These are phyloP conservation scores for Enteromius radiatus DNA, from an alignment of 2,797 vertebrate genomes.

Conservation along the genomic window DNA sequence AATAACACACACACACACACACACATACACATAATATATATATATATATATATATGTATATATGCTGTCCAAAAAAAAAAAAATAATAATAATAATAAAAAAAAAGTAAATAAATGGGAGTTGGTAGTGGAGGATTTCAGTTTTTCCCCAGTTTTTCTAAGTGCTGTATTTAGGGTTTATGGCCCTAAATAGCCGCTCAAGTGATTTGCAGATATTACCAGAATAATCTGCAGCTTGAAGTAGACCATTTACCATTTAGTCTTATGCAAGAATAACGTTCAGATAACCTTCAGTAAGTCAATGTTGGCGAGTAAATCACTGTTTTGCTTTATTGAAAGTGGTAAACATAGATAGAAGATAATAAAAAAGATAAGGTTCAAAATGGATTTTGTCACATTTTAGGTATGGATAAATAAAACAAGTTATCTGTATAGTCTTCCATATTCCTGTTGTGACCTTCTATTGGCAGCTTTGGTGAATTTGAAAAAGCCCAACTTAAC, in stretches of 20 bases:
- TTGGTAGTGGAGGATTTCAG: too few relatives aligned
- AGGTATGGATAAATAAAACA: background rate
- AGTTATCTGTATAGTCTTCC: background rate
- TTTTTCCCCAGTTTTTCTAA: background rate
- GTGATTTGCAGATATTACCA: background rate
- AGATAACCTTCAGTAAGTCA: background rate
- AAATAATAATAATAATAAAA: too few relatives aligned
- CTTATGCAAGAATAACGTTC: background rate
- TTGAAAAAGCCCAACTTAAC: constrained; percentile 4
- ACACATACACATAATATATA: too few relatives aligned
- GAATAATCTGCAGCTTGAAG: background rate
- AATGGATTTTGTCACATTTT: background rate
- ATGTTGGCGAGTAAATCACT: background rate
- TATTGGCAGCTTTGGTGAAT: constrained; percentile 2
- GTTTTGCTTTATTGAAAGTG: background rate
- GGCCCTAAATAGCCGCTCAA: background rate
- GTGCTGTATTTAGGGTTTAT: background rate
- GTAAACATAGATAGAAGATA: background rate
- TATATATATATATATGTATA: too few relatives aligned
- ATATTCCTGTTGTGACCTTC: background rate
- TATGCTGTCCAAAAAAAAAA: too few relatives aligned
- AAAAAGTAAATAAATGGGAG: too few relatives aligned
- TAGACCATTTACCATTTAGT: background rate
- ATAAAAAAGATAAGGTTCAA: background rate
- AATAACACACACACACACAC: too few relatives aligned